A percentile compares a stretch with the other conserved stretches of the same genome.
Evolutionary conservation across 2,888 invertebrate species (phyloP).

Genomic region (Biston betularia): DNA sequence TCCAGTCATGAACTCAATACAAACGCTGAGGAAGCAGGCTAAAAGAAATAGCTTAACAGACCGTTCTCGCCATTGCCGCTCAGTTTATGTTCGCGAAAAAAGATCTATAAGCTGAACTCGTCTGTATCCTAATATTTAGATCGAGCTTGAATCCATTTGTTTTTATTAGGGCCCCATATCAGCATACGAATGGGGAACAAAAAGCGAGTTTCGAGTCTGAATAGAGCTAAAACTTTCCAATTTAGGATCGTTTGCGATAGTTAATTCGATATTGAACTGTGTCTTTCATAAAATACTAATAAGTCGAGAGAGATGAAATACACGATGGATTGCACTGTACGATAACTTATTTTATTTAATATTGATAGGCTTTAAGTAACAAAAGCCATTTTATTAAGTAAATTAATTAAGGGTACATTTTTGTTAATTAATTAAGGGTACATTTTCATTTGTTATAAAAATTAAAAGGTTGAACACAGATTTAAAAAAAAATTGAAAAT

Average conservation of each 20-base stretch:
- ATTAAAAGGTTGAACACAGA: too few species aligned
- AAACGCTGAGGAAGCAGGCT: conserved; percentile 30
- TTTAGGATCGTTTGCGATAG: conserved; percentile 10
- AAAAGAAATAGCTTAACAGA: conserved; percentile 42
- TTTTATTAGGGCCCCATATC: conserved; percentile 75
- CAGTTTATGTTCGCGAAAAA: conserved; percentile 43
- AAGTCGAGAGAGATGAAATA: too few species aligned
- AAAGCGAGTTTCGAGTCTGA: conserved; percentile 55
- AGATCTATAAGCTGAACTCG: conserved; percentile 44
- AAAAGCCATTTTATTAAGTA: too few species aligned
- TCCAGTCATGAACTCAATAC: conserved; percentile 15
- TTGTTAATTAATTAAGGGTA: too few species aligned
- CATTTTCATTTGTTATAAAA: too few species aligned
- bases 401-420: too few species aligned
- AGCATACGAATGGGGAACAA: conserved; percentile 74
- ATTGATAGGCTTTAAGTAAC: too few species aligned
- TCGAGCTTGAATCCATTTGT: conserved; percentile 71
- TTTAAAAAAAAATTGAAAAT: too few species aligned
- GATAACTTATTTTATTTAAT: too few species aligned
- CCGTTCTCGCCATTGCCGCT: conserved; percentile 28
- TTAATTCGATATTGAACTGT: not conserved
- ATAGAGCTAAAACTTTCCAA: not conserved
- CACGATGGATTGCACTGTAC: too few species aligned
- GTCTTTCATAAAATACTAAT: too few species aligned
- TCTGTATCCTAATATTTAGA: conserved; percentile 75